phyloP scores from a whole-genome alignment of 2,797 vertebrate genomes.

The Gephyroberyx darwinii region DNA sequence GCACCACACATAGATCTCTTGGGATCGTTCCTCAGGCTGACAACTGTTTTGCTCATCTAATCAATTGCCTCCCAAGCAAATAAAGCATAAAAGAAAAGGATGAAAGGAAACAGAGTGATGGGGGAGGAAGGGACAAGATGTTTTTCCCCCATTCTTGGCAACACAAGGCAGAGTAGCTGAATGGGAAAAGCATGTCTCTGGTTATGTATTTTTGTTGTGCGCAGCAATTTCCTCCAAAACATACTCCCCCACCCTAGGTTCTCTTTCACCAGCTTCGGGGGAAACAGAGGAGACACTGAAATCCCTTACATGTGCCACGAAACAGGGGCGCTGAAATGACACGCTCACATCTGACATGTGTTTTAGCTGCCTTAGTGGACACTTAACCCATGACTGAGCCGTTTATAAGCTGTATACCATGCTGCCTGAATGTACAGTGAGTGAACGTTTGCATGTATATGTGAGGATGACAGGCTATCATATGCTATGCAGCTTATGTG shows the following conservation, averaged over 20 bases:
- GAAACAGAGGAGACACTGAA: constrained; percentile 32
- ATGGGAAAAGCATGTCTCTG: constrained; percentile 54
- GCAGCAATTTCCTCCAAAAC: constrained; percentile 20
- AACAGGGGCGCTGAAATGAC: constrained; percentile 40
- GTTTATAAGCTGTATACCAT: constrained; percentile 39
- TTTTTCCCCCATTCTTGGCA: constrained; percentile 17
- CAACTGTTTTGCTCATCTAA: constrained; percentile 74
- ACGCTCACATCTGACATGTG: constrained; percentile 41
- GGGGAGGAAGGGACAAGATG: constrained; percentile 11
- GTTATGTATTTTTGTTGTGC: constrained; percentile 35
- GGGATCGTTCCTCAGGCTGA: constrained; percentile 55
- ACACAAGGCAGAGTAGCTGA: constrained; percentile 36
- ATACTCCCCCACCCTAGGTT: not conserved
- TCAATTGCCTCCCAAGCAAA: constrained; percentile 55
- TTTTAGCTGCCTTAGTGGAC: constrained; percentile 54
- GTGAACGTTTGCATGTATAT: not conserved
- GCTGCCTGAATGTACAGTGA: constrained; percentile 9
- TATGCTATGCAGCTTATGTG: not conserved
- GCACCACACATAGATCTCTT: constrained; percentile 12
- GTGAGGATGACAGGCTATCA: not conserved
- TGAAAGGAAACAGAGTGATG: constrained; percentile 24
- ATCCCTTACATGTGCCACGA: constrained; percentile 45
- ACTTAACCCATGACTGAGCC: constrained; percentile 44
- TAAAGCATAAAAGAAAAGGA: constrained; percentile 29
- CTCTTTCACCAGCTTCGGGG: constrained; percentile 1